These are phyloP conservation scores for Lophochroa leadbeateri DNA, from an alignment of 2,113 vertebrate genomes.

Conservation along the genomic window DNA sequence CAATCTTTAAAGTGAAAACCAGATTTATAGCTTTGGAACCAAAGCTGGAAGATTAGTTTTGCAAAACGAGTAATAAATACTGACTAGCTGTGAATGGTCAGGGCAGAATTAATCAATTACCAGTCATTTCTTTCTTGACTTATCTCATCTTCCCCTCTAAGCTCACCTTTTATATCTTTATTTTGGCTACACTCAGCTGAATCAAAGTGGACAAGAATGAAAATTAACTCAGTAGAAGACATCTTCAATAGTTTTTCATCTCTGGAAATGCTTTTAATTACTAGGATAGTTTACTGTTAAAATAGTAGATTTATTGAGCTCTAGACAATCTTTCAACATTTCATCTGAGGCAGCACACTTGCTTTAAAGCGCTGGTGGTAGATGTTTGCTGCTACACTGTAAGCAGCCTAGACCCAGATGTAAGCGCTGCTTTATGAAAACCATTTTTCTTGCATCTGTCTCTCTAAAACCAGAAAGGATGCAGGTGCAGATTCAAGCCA, in stretches of 20 bases:
- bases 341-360: not conserved
- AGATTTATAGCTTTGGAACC: not conserved
- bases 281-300: not conserved
- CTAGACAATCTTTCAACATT: not conserved
- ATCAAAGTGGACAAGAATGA: not conserved
- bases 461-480: not conserved
- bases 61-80: not conserved
- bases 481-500: not conserved
- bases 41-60: not conserved
- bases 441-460: not conserved
- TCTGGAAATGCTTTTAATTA: slow-evolving; percentile 24
- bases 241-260: not conserved
- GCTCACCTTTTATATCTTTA: not conserved
- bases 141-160: not conserved
- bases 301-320: not conserved
- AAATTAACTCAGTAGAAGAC: not conserved
- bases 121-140: not conserved
- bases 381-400: not conserved
- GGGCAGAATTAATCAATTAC: not conserved
- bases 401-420: not conserved
- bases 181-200: not conserved
- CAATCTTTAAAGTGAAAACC: not conserved
- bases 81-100: not conserved
- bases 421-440: not conserved
- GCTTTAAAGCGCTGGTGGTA: not conserved